These are phyloP conservation scores for Phalacrocorax brasilianus DNA, from an alignment of 2,113 vertebrate species.

Conservation along the genomic window DNA sequence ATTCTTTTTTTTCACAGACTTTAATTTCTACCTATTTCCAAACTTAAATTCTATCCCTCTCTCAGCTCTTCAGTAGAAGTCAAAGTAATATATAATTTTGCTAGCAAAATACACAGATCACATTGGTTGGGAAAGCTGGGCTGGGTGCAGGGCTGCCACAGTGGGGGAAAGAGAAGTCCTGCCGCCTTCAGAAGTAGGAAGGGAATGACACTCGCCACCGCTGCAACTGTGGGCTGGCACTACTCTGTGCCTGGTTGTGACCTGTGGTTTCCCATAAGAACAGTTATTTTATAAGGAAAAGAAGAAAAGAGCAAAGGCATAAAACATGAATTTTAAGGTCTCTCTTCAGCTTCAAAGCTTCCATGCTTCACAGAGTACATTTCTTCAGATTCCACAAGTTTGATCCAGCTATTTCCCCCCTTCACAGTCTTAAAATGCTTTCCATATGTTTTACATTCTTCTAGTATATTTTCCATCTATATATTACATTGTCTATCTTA, in stretches of 20 bases:
- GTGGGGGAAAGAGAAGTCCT: background rate
- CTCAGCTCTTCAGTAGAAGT: background rate
- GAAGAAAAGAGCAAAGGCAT: background rate
- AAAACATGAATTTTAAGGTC: background rate
- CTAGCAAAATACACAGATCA: background rate
- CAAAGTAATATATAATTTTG: background rate
- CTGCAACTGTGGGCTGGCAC: background rate
- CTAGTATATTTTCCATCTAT: background rate
- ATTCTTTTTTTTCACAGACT: background rate
- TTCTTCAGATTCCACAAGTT: background rate
- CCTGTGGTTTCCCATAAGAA: background rate
- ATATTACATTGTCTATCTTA: background rate
- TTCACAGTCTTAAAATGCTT: constrained; percentile 18
- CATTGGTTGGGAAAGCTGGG: background rate
- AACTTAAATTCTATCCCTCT: background rate
- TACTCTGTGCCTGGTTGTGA: background rate
- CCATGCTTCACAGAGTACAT: background rate
- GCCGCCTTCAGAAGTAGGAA: background rate
- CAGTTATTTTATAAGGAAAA: background rate
- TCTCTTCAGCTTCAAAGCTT: background rate
- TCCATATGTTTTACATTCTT: constrained; percentile 41
- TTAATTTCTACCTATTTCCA: background rate
- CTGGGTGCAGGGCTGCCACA: background rate
- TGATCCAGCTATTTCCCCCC: background rate
- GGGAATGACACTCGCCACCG: background rate